phyloP scores from a whole-genome alignment of 2,113 vertebrate genomes.

The Catharus fuscescens region DNA sequence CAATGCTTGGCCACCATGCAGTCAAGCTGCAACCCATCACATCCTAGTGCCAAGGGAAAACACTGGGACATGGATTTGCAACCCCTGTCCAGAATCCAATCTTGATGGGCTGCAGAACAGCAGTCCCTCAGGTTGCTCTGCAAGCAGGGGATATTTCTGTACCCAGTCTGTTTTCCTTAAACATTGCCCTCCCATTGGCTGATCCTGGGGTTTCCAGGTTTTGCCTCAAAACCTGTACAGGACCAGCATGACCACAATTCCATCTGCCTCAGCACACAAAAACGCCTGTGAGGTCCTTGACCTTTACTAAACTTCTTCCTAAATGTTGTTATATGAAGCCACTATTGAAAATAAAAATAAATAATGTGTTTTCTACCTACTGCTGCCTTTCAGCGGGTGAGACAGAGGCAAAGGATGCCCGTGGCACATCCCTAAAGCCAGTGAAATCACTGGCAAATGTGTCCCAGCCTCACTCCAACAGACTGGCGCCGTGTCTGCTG shows the following conservation, averaged over 20 bases:
- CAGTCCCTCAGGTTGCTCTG: fast-evolving
- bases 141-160: background rate
- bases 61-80: background rate
- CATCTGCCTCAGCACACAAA: background rate
- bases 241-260: background rate
- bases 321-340: background rate
- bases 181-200: background rate
- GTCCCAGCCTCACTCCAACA: fast-evolving
- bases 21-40: background rate
- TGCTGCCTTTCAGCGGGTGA: background rate
- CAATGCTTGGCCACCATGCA: background rate
- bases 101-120: background rate
- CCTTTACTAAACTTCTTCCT: background rate
- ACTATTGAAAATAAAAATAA: background rate
- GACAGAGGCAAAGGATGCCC: background rate
- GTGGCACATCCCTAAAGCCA: background rate
- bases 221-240: fast-evolving
- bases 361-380: background rate
- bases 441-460: fast-evolving
- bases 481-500: background rate
- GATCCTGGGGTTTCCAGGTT: background rate
- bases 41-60: background rate
- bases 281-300: background rate
- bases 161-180: background rate
- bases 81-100: background rate